Percentiles rank a stretch among this genome's conserved stretches.
phyloP scores from a whole-genome alignment of 1,140 invertebrate genomes.

The Acromyrmex echinatior region DNA sequence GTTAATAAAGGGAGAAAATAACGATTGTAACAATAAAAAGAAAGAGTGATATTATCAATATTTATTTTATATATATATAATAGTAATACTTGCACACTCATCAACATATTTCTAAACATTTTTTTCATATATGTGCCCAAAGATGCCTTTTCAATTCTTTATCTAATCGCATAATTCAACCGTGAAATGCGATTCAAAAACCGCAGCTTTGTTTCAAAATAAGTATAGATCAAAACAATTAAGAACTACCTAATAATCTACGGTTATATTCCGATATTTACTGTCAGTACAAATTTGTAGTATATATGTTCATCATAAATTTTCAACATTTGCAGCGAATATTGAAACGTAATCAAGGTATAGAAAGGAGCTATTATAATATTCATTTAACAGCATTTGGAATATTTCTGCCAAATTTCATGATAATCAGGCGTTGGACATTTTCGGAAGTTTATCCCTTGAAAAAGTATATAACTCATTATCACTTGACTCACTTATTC shows the following conservation, averaged over 20 bases:
- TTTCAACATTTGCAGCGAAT: not conserved
- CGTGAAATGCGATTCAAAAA: not conserved
- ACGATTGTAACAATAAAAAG: not conserved
- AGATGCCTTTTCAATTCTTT: no score
- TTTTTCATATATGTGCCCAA: not conserved
- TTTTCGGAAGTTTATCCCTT: no score
- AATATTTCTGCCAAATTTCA: no score
- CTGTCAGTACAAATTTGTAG: not conserved
- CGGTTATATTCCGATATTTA: not conserved
- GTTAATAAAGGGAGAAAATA: not conserved
- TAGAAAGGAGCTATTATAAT: not conserved
- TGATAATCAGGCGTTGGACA: no score
- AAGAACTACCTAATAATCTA: not conserved
- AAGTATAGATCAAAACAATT: not conserved
- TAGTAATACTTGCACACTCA: not conserved
- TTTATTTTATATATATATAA: not conserved
- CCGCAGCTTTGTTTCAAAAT: not conserved
- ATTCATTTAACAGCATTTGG: no score
- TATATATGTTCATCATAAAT: not conserved
- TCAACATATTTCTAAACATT: not conserved
- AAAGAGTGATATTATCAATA: constrained; percentile 2
- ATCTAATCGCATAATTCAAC: not conserved
- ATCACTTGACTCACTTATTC: not conserved
- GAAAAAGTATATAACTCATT: constrained; percentile 32
- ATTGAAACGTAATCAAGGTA: not conserved